Evolutionary conservation across 2,888 invertebrate species (phyloP).

Genomic region (Lamellibrachia columna): DNA sequence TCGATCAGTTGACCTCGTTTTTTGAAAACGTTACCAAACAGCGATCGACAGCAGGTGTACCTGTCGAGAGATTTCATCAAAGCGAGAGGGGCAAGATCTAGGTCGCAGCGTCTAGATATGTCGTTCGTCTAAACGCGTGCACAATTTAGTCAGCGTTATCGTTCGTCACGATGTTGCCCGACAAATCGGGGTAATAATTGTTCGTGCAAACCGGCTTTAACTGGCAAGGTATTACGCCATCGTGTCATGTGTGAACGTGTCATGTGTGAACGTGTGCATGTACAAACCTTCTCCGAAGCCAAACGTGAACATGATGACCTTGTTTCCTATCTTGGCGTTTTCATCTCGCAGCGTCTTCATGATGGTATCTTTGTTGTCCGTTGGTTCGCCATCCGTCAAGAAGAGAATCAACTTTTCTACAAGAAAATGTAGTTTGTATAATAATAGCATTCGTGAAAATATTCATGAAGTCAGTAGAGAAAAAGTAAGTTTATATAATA

Average conservation of each 20-base stretch:
- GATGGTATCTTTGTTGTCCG: not conserved
- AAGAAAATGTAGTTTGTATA: not conserved
- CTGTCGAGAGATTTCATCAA: not conserved
- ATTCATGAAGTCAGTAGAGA: too few species aligned
- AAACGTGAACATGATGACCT: not conserved
- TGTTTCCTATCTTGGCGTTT: not conserved
- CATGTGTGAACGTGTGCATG: not conserved
- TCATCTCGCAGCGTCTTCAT: not conserved
- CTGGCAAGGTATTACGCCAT: not conserved
- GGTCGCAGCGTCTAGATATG: not conserved
- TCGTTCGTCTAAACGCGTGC: not conserved
- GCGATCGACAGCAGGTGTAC: not conserved
- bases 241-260: not conserved
- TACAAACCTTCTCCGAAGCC: not conserved
- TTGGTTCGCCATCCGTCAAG: not conserved
- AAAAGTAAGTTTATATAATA: too few species aligned
- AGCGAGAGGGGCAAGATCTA: not conserved
- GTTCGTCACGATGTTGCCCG: not conserved
- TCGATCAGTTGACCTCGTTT: too few species aligned
- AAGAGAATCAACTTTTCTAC: slow-evolving; percentile 5
- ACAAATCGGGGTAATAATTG: not conserved
- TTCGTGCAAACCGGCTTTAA: not conserved
- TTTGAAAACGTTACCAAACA: too few species aligned
- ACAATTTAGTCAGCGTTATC: not conserved
- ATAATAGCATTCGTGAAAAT: too few species aligned